phyloP scores from a whole-genome alignment of 2,888 invertebrate species.

The Lottia scabra region DNA sequence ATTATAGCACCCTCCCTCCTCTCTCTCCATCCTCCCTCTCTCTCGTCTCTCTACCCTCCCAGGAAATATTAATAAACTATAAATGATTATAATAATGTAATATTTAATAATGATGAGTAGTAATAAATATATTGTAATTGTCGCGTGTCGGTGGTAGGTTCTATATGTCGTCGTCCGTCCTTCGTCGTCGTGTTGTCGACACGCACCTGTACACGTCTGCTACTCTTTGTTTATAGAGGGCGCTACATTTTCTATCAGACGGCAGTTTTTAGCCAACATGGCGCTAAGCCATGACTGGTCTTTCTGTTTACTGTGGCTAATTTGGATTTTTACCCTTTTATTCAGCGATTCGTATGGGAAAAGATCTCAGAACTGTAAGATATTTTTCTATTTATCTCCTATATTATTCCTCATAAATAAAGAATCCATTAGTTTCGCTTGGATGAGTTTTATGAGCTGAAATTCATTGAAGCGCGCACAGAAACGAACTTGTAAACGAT shows the following conservation, averaged over 20 bases:
- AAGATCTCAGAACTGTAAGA: slow-evolving; percentile 57
- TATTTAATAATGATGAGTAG: too few relatives aligned
- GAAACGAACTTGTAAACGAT: slow-evolving; percentile 1
- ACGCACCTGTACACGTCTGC: slow-evolving; percentile 34
- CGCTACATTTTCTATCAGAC: slow-evolving; percentile 40
- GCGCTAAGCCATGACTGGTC: slow-evolving; percentile 60
- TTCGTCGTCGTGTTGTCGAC: not conserved
- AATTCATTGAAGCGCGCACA: slow-evolving; percentile 3
- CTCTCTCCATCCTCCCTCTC: too few relatives aligned
- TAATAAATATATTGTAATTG: not conserved
- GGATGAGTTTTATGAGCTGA: not conserved
- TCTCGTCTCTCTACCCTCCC: too few relatives aligned
- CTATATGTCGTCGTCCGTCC: too few relatives aligned
- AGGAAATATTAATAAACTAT: too few relatives aligned
- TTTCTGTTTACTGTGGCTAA: slow-evolving; percentile 51
- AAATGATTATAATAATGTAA: too few relatives aligned
- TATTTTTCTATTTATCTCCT: not conserved
- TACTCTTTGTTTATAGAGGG: slow-evolving; percentile 53
- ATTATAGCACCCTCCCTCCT: too few relatives aligned
- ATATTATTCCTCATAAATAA: not conserved
- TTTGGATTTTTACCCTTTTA: slow-evolving; percentile 59
- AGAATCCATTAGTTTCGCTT: slow-evolving; percentile 6
- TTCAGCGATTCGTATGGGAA: slow-evolving; percentile 56
- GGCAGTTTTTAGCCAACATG: slow-evolving; percentile 54
- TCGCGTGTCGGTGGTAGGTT: not conserved